Evolutionary conservation across 2,888 invertebrate species (phyloP), one percentile per base, ranked within the genome.

Genomic region (Trachelus stipa): DNA sequence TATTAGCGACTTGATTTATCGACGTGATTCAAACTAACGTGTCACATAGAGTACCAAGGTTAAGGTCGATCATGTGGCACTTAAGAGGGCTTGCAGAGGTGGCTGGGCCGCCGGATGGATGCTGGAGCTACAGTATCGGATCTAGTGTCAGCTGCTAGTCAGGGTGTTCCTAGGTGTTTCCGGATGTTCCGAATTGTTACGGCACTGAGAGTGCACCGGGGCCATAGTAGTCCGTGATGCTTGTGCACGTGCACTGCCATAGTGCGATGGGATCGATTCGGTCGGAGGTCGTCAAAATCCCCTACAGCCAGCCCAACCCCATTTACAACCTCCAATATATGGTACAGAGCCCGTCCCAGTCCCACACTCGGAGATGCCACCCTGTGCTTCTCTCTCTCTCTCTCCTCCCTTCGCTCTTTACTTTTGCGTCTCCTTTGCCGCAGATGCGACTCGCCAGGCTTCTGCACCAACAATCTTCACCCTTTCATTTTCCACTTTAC

Each of bases 231-330:
- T 12, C 12, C 35, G 86, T 81, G 82, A 84, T 87, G 87, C 84
- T 87, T 87, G 87, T 88, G 88, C 89, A 89, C 86, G 87, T 87
- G 88, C 84, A 79, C 81, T 84, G 85, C 85, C 85, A 88, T 85
- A 88, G 88, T 88, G 89, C 88, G 88, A 88, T 88, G 85, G 88
- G 89, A 90, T 90, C 90, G 90, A 90, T 90, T 89, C 88, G 87
- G 85, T 83, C 83, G 86, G 87, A 87, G 89, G 88, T 88, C 85
- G 86, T 86, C 23, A 23, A 56, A 56, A 23, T 1, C 56, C 15
- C 56, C 56, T 23, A 84, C 77, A 76, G 77, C 80, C 71, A 40
- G 69, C 84, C 84, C 81, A 79, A 81, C 76, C 76, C 81, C 84
- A 84, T 87, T 88, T 87, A 87, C 87, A 85, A 87, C 81, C 85